Conservation (phyloP, 2,888 invertebrate species). For the Patella caerulea region DNA sequence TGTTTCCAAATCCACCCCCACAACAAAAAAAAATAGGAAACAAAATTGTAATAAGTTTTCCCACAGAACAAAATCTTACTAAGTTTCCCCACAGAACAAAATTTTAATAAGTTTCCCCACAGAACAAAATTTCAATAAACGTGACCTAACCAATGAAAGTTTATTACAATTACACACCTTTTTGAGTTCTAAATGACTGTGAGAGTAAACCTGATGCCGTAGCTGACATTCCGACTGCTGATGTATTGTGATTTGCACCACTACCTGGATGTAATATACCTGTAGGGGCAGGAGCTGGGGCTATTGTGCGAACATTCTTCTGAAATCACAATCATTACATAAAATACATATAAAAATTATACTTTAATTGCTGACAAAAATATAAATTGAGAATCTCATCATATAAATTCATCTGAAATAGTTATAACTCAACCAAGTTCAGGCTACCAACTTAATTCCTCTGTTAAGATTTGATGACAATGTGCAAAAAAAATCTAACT, state of each 20-base stretch:
- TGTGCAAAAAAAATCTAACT: too few species aligned
- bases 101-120: neutral
- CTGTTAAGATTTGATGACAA: too few species aligned
- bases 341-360: neutral
- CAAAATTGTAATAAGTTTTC: too few species aligned
- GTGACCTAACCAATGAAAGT: neutral
- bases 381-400: neutral
- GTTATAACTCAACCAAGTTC: too few species aligned
- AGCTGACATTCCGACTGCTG: neutral
- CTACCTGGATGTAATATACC: neutral
- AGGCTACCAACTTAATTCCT: too few species aligned
- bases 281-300: neutral
- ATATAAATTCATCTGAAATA: too few species aligned
- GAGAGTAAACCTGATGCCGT: neutral
- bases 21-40: too few species aligned
- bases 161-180: neutral
- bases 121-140: neutral
- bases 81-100: neutral
- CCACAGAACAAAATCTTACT: too few species aligned
- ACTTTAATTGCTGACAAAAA: neutral
- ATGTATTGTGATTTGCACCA: neutral
- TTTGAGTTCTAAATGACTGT: slow-evolving; percentile 1
- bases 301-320: neutral
- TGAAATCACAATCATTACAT: neutral
- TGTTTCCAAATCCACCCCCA: too few species aligned